Conservation (phyloP, 1,140 invertebrate genomes). For the Kradibia gibbosae region DNA sequence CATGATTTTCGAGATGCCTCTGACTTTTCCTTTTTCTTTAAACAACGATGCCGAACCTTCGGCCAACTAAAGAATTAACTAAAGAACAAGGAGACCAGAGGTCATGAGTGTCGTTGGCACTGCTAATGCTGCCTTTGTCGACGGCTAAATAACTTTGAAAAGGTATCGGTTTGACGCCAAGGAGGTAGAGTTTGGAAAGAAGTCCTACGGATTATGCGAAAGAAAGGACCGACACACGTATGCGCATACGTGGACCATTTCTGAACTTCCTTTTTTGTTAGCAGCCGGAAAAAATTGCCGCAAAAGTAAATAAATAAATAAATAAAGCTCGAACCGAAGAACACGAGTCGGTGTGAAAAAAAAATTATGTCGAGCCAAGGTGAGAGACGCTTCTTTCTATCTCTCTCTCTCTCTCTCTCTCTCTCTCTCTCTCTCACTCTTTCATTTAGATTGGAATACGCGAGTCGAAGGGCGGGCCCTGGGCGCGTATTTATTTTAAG, state of each 20-base stretch:
- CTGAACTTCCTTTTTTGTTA: too few relatives aligned
- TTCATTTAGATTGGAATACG: neutral
- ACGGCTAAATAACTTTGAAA: slow-evolving; percentile 43
- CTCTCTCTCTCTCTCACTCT: neutral
- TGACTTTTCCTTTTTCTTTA: neutral
- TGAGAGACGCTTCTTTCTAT: neutral
- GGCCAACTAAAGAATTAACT: neutral
- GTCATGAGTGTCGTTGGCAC: neutral
- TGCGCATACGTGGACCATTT: too few relatives aligned
- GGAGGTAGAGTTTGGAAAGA: neutral
- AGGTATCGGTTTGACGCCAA: neutral
- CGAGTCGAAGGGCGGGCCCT: neutral
- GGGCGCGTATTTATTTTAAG: slow-evolving; percentile 22
- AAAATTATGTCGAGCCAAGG: neutral
- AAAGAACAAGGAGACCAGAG: slow-evolving; percentile 12
- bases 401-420: neutral
- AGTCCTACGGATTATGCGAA: slow-evolving; percentile 43
- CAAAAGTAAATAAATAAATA: slow-evolving; percentile 36
- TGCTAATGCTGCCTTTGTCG: neutral
- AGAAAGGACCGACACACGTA: too few relatives aligned
- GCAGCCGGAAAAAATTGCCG: slow-evolving; percentile 31
- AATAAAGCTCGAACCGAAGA: neutral
- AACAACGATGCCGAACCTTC: neutral
- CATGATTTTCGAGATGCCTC: neutral
- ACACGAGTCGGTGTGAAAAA: neutral